A percentile compares a stretch with the other conserved stretches of the same genome.
These are phyloP conservation scores for Natrix natrix DNA, from an alignment of 2,797 vertebrate genomes.

Conservation along the genomic window DNA sequence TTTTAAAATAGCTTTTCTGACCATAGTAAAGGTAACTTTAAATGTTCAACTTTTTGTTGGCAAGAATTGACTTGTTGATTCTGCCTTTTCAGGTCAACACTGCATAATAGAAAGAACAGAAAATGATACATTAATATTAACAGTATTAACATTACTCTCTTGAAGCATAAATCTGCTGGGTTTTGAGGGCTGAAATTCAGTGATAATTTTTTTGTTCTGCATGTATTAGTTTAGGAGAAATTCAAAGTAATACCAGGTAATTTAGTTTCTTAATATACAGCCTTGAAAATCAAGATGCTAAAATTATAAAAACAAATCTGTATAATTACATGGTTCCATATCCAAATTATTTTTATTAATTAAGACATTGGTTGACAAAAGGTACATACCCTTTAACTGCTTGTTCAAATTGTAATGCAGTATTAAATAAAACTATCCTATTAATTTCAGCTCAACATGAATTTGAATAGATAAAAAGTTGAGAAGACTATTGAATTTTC, in stretches of 20 bases:
- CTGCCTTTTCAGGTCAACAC: neutral
- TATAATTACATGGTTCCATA: constrained; percentile 49
- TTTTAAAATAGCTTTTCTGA: neutral
- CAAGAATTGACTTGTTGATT: neutral
- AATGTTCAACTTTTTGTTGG: neutral
- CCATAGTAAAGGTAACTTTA: neutral
- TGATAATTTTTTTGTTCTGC: neutral
- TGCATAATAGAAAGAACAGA: neutral
- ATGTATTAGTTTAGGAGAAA: constrained; percentile 18
- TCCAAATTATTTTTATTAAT: constrained; percentile 47
- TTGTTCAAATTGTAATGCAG: constrained; percentile 40
- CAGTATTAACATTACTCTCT: neutral
- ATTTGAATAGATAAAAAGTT: constrained; percentile 47
- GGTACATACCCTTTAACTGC: constrained; percentile 20
- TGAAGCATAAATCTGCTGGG: neutral
- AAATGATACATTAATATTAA: neutral
- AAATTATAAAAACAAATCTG: constrained; percentile 40
- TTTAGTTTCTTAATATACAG: constrained; percentile 20
- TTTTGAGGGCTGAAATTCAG: constrained; percentile 11
- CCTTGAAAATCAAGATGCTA: constrained; percentile 49
- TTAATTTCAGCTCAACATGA: constrained; percentile 41
- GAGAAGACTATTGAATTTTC: constrained; percentile 37
- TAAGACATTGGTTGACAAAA: constrained; percentile 50
- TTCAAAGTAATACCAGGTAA: constrained; percentile 12
- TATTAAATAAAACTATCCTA: constrained; percentile 49